A percentile compares a stretch with the other conserved stretches of the same genome.
phyloP scores from a whole-genome alignment of 2,797 vertebrate genomes.

The Sciaenops ocellatus region DNA sequence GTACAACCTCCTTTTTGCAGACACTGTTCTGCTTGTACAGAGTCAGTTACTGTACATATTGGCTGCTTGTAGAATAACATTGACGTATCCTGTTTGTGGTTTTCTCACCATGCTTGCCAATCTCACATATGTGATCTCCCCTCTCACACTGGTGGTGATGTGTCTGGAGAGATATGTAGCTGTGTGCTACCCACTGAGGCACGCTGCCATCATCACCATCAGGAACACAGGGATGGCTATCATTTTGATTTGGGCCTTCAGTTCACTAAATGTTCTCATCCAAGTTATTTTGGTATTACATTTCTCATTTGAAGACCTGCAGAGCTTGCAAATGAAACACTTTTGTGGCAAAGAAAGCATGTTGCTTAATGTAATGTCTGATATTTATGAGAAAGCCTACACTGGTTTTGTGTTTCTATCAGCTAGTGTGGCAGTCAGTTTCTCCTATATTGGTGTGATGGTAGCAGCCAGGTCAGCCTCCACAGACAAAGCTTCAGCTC shows the following conservation, averaged over 20 bases:
- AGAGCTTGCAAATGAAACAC: conserved; percentile 2
- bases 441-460: conserved; percentile 54
- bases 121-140: conserved; percentile 38
- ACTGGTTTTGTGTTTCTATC: conserved; percentile 36
- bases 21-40: conserved; percentile 57
- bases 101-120: conserved; percentile 19
- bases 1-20: conserved; percentile 64
- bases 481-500: conserved; percentile 40
- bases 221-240: conserved; percentile 58
- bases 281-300: conserved; percentile 8
- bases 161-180: conserved; percentile 77
- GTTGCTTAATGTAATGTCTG: neutral
- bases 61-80: too few species aligned
- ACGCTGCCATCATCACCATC: conserved; percentile 62
- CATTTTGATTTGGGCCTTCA: conserved; percentile 56
- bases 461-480: conserved; percentile 57
- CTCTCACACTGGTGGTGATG: conserved; percentile 77
- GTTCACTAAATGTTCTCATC: conserved; percentile 25
- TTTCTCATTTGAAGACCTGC: conserved; percentile 11
- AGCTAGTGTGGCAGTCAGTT: neutral
- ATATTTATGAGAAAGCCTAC: conserved; percentile 16
- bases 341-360: conserved; percentile 29
- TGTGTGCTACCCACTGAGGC: conserved; percentile 72
- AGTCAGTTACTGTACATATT: neutral
- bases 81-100: neutral